Base-by-base conservation (phyloP, 2,113 vertebrate species). In the Sisor rabdophorus region DNA sequence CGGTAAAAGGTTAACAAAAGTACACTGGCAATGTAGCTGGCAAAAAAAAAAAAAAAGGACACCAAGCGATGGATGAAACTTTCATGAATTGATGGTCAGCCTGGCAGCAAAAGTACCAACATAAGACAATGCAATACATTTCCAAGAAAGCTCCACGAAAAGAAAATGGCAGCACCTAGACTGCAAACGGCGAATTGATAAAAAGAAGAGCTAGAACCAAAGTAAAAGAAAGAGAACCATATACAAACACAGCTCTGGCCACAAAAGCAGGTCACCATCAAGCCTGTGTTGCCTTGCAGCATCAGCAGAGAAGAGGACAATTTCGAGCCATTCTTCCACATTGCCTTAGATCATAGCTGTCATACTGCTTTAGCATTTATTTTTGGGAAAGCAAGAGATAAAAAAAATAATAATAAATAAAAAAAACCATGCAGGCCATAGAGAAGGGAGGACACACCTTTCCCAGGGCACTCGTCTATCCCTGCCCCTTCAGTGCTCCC, bases 391-490 rank as follows among this genome's bases (percentile, higher is more conserved):
- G 79, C 85, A 77, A 84, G 83, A 73, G 47, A 70, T 20, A 47
- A 5, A 54, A 55, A 55, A 20, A 11, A 52, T n/a, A n/a, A n/a
- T n/a, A n/a, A n/a, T n/a, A n/a, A n/a, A n/a, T n/a, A 59, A 58
- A 44, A 77, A 28, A 83, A 88, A 85, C 80, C 95, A 96, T 98
- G 96, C 96, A 96, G 77, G 85, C 87, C 84, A 84, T 85, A 86
- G 88, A 90, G 90, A 89, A 87, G 81, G 85, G 87, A 88, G 89
- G 91, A 96, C 95, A 95, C 93, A 98, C 93, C 94, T 96, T 95
- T 94, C 90, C 90, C 87, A 67, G 89, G 84, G 85, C 90, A 90
- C 84, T 87, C 89, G 87, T 90, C 92, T 36, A 68, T 84, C 90
- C 88, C 90, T 93, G 78, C 73, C 48, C 92, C 90, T 85, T 91